Evolutionary conservation across 2,888 invertebrate genomes (phyloP).

Genomic region (Schrankia costaestrigalis): DNA sequence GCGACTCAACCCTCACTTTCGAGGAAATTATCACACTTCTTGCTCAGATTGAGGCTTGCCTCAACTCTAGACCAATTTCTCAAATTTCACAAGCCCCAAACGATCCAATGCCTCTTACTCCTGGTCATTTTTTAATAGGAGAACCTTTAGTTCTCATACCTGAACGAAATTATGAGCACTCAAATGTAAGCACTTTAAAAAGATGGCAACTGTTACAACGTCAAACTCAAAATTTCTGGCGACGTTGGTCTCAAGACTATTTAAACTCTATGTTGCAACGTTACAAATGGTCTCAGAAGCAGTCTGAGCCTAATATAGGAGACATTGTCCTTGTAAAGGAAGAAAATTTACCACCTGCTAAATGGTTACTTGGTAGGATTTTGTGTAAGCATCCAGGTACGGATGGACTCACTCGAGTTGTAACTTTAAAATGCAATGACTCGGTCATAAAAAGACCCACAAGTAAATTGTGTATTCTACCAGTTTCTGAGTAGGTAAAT

Average conservation of each 20-base stretch:
- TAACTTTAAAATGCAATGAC: too few relatives aligned
- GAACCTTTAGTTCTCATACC: not conserved
- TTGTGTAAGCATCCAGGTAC: too few relatives aligned
- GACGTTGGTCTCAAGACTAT: not conserved
- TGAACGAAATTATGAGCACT: not conserved
- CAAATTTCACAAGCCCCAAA: not conserved
- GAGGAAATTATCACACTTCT: constrained; percentile 8
- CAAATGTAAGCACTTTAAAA: not conserved
- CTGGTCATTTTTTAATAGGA: not conserved
- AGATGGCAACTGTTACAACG: not conserved
- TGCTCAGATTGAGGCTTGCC: constrained; percentile 8
- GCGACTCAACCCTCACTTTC: constrained; percentile 8
- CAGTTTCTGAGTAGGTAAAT: too few relatives aligned
- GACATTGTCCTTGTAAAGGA: not conserved
- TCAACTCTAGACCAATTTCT: constrained; percentile 8
- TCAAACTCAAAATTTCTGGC: not conserved
- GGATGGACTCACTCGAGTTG: too few relatives aligned
- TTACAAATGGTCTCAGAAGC: not conserved
- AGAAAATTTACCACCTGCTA: not conserved
- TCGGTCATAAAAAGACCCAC: too few relatives aligned
- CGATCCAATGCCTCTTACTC: not conserved
- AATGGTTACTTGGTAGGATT: too few relatives aligned
- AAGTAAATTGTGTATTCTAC: too few relatives aligned
- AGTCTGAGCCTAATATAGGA: not conserved
- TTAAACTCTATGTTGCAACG: not conserved